A percentile compares a stretch with the other conserved stretches of the same genome.
Evolutionary conservation across 2,113 vertebrate genomes (phyloP).

Genomic region (Nothobranchius furzeri): DNA sequence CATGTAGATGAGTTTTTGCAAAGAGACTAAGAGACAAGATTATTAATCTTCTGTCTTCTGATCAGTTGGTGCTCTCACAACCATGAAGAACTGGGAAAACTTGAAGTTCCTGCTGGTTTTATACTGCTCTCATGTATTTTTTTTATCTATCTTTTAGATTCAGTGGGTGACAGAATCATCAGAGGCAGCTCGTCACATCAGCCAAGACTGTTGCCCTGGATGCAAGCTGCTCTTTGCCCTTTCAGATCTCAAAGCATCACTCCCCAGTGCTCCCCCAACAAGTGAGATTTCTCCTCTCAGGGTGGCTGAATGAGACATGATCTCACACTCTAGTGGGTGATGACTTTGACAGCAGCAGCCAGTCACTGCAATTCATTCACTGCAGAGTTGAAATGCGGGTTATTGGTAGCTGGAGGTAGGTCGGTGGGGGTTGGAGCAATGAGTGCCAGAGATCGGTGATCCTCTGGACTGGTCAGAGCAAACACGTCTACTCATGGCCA

Average conservation of each 20-base stretch:
- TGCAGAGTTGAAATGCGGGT: conserved; percentile 39
- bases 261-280: conserved; percentile 29
- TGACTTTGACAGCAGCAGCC: conserved; percentile 59
- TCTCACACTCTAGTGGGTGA: conserved; percentile 47
- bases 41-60: conserved; percentile 27
- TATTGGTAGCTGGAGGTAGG: conserved; percentile 37
- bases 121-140: conserved; percentile 22
- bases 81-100: conserved; percentile 6
- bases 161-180: conserved; percentile 32
- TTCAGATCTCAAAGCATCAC: conserved; percentile 32
- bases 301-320: conserved; percentile 52
- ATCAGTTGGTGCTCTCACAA: not conserved
- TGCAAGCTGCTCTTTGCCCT: conserved; percentile 24
- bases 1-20: conserved; percentile 58
- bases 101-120: conserved; percentile 9
- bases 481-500: conserved; percentile 56
- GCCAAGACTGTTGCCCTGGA: conserved; percentile 6
- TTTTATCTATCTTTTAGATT: conserved; percentile 20
- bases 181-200: conserved; percentile 25
- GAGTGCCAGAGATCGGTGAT: conserved; percentile 35
- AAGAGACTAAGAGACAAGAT: conserved; percentile 27
- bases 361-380: conserved; percentile 56
- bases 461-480: conserved; percentile 57
- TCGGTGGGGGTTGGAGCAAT: not conserved
- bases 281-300: conserved; percentile 36